These are phyloP conservation scores for Mesitornis unicolor DNA, from an alignment of 2,113 vertebrate species.

Conservation along the genomic window DNA sequence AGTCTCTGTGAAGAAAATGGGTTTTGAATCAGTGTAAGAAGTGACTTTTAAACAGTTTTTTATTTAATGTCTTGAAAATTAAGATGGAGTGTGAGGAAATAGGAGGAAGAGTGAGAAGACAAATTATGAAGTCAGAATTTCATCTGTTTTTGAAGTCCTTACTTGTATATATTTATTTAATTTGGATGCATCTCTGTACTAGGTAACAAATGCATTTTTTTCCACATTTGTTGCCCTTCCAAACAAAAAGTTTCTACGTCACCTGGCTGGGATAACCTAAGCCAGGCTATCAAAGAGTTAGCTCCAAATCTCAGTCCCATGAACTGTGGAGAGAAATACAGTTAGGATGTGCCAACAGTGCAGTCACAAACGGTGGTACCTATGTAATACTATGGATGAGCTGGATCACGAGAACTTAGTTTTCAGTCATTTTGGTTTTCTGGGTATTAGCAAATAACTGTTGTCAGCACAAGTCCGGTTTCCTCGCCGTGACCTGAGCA, in stretches of 20 bases:
- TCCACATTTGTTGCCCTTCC: neutral
- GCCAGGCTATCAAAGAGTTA: neutral
- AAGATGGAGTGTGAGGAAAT: neutral
- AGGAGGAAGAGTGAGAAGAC: neutral
- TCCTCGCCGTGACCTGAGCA: neutral
- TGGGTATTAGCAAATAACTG: neutral
- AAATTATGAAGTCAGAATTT: neutral
- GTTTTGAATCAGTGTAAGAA: neutral
- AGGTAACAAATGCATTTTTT: neutral
- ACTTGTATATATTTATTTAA: neutral
- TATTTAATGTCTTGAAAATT: neutral
- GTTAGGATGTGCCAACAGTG: neutral
- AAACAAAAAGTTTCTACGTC: neutral
- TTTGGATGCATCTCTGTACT: neutral
- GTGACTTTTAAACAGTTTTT: neutral
- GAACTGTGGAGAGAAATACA: neutral
- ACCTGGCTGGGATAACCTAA: neutral
- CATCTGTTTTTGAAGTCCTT: neutral
- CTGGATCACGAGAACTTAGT: rapidly evolving
- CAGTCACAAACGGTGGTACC: neutral
- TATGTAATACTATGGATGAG: neutral
- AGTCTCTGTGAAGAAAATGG: neutral
- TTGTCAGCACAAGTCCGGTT: neutral
- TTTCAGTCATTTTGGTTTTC: neutral
- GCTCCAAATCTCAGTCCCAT: neutral